Conservation (phyloP, 2,113 vertebrate species). For the Forbesichthys papilliferus region DNA sequence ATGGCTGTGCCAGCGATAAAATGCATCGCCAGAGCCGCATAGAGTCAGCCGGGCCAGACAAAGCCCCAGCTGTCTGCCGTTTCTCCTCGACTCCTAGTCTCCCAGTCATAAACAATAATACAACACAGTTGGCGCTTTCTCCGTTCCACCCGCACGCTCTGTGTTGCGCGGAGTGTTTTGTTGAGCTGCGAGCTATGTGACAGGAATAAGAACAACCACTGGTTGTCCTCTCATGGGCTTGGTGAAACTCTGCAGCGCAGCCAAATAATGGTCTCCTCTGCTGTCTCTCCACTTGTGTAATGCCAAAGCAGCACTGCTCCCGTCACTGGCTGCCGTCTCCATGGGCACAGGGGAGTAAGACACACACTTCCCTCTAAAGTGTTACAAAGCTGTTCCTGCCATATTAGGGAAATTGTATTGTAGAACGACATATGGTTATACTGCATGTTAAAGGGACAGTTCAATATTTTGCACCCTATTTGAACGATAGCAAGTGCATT, state of each 20-base stretch:
- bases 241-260: constrained; percentile 48
- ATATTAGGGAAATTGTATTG: too few relatives aligned
- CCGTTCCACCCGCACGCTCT: constrained; percentile 7
- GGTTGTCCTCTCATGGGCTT: constrained; percentile 36
- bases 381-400: background rate
- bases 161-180: constrained; percentile 26
- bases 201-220: constrained; percentile 56
- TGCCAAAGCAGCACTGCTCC: constrained; percentile 31
- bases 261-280: constrained; percentile 52
- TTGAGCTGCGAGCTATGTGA: constrained; percentile 50
- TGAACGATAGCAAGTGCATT: too few relatives aligned
- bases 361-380: constrained; percentile 11
- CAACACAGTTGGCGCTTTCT: constrained; percentile 1
- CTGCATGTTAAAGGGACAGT: too few relatives aligned
- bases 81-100: constrained; percentile 19
- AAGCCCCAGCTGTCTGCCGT: constrained; percentile 2
- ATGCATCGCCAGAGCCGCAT: too few relatives aligned
- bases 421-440: too few relatives aligned
- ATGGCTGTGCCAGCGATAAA: too few relatives aligned
- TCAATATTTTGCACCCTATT: too few relatives aligned
- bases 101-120: constrained; percentile 21
- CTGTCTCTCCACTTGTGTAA: constrained; percentile 31
- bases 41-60: too few relatives aligned
- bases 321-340: constrained; percentile 29
- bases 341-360: constrained; percentile 4